A percentile compares a stretch with the other conserved stretches of the same genome.
Conservation (phyloP, 2,888 invertebrate species). For the Ochropleura leucogaster region DNA sequence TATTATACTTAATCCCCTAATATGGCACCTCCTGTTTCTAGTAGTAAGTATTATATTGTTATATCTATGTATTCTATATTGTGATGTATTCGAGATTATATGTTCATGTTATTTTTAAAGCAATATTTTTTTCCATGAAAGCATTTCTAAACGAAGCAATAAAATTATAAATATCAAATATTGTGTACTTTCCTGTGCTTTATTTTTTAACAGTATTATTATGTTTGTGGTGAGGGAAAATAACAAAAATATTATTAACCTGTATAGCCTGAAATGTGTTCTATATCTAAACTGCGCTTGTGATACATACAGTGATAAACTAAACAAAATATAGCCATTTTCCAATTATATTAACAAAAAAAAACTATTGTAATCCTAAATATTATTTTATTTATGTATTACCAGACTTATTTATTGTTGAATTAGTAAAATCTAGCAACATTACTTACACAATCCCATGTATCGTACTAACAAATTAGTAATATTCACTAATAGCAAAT, state of each 20-base stretch:
- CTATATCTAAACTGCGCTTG: conserved; percentile 60
- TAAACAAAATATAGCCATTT: conserved; percentile 54
- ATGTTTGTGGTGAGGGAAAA: conserved; percentile 57
- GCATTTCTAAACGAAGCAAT: conserved; percentile 83
- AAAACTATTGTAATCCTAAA: conserved; percentile 49
- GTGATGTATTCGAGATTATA: conserved; percentile 82
- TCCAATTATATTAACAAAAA: conserved; percentile 57
- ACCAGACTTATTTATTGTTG: conserved; percentile 47
- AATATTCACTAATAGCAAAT: conserved; percentile 59
- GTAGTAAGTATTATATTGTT: conserved; percentile 79
- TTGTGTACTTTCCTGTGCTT: conserved; percentile 65
- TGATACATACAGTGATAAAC: conserved; percentile 66
- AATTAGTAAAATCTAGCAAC: conserved; percentile 55
- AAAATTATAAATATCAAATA: conserved; percentile 73
- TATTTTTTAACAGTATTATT: conserved; percentile 69
- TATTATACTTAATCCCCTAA: conserved; percentile 72
- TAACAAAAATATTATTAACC: conserved; percentile 60
- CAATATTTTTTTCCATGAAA: conserved; percentile 80
- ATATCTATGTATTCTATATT: conserved; percentile 76
- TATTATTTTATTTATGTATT: conserved; percentile 50
- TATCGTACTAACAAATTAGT: conserved; percentile 58
- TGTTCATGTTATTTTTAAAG: conserved; percentile 80
- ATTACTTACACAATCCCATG: conserved; percentile 50
- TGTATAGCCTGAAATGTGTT: conserved; percentile 53
- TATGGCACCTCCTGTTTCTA: conserved; percentile 80